phyloP scores from a whole-genome alignment of 2,113 vertebrate genomes.

The Bubo bubo region DNA sequence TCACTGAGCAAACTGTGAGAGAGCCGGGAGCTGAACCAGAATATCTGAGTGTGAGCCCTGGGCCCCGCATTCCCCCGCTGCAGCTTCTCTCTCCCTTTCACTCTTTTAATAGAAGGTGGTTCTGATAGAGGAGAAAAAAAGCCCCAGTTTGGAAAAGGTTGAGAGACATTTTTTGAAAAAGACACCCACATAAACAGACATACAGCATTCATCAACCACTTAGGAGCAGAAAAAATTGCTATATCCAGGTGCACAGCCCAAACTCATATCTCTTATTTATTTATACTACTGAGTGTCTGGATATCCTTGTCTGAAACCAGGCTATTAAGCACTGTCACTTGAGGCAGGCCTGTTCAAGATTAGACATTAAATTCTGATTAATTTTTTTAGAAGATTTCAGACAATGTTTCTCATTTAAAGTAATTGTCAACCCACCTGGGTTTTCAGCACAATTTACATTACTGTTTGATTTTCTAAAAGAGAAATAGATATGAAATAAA shows the following conservation, averaged over 20 bases:
- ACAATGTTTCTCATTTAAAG: constrained; percentile 34
- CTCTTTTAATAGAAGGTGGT: background rate
- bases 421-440: background rate
- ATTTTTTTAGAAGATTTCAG: constrained; percentile 18
- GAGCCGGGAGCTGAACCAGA: background rate
- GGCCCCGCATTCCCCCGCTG: rapidly evolving
- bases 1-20: background rate
- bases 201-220: background rate
- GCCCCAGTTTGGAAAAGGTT: background rate
- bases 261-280: background rate
- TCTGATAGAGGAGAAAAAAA: background rate
- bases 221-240: background rate
- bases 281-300: background rate
- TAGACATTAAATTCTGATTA: background rate
- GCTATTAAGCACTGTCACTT: background rate
- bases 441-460: background rate
- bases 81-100: background rate
- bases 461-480: constrained; percentile 2
- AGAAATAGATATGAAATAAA: background rate
- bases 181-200: background rate
- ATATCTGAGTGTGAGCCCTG: background rate
- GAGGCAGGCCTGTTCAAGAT: background rate
- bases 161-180: background rate
- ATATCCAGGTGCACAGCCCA: background rate
- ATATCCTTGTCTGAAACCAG: background rate